Evolutionary conservation across 2,113 vertebrate species (phyloP).

Genomic region (Callithrix jacchus): DNA sequence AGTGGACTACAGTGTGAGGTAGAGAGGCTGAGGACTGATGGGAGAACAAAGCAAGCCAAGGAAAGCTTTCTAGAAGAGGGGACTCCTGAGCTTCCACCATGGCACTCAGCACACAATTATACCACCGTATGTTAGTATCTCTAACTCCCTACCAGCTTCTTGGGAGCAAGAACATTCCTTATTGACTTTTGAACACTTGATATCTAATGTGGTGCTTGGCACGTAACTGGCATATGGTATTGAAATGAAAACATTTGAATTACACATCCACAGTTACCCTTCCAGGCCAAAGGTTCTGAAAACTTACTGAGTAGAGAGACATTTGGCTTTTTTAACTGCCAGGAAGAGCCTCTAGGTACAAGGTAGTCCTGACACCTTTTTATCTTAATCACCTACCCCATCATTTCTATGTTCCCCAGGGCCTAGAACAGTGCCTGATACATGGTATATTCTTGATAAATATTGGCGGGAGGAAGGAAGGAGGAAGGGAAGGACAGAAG

Average conservation of each 20-base stretch:
- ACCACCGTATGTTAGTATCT: neutral
- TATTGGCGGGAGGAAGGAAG: neutral
- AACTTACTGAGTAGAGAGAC: conserved; percentile 24
- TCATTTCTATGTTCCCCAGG: conserved; percentile 32
- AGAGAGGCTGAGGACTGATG: neutral
- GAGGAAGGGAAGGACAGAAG: neutral
- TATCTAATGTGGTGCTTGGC: neutral
- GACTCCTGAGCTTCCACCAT: neutral
- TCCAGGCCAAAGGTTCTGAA: conserved; percentile 30
- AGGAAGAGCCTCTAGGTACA: conserved; percentile 11
- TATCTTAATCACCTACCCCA: neutral
- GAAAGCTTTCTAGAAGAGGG: conserved; percentile 1
- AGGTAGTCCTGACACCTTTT: neutral
- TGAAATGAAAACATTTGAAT: neutral
- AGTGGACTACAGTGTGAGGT: neutral
- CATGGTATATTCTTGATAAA: conserved; percentile 29
- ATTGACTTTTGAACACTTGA: neutral
- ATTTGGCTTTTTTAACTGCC: conserved; percentile 18
- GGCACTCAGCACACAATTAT: neutral
- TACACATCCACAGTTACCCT: conserved; percentile 17
- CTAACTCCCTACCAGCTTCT: neutral
- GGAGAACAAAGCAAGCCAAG: conserved; percentile 21
- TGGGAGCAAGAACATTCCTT: neutral
- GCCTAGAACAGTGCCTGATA: conserved; percentile 40
- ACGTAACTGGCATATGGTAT: neutral